Conservation (phyloP, 2,113 vertebrate species). For the Rhea pennata region DNA sequence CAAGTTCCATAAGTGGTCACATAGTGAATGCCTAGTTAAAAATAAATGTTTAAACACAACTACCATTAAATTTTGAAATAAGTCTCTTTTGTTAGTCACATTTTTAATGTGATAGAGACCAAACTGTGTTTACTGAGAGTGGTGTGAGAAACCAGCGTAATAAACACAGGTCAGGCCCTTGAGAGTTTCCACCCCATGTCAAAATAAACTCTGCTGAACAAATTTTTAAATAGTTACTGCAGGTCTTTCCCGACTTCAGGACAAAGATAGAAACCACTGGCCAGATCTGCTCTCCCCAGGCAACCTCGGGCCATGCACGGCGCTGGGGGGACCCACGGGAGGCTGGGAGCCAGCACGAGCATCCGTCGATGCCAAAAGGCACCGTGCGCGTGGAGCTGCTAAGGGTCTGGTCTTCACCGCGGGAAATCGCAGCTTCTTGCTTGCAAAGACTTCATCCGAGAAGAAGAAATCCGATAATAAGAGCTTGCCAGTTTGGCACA, state of each 20-base stretch:
- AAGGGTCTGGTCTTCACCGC: background rate
- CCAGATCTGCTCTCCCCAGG: background rate
- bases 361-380: background rate
- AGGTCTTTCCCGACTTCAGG: accelerated
- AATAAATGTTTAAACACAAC: background rate
- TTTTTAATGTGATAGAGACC: background rate
- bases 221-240: background rate
- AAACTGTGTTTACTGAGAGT: background rate
- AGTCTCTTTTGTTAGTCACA: background rate
- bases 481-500: conserved; percentile 33
- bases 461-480: background rate
- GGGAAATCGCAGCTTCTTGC: background rate
- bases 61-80: background rate
- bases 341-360: background rate
- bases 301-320: accelerated
- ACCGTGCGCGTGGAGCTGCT: accelerated
- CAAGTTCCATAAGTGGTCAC: background rate
- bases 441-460: background rate
- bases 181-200: background rate
- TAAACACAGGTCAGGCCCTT: background rate
- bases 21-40: background rate
- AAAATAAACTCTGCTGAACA: background rate
- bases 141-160: background rate
- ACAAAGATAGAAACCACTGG: background rate
- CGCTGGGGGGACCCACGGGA: accelerated